Conservation (phyloP, 2,113 vertebrate species). For the Arothron firmamentum region DNA sequence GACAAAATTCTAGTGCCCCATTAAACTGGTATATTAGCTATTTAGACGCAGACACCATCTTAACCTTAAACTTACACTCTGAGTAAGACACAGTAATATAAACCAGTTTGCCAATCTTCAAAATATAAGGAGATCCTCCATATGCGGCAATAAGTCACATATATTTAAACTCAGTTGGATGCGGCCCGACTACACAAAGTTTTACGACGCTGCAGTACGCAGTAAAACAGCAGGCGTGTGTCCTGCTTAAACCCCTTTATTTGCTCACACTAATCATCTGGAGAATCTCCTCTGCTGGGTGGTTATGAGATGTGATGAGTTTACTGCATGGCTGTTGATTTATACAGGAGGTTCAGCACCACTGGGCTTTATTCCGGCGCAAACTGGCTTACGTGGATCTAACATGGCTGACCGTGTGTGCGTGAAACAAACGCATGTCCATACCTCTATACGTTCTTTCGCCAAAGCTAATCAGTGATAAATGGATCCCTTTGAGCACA, state of each 20-base stretch:
- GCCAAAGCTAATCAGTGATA: conserved; percentile 10
- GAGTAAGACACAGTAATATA: too few relatives aligned
- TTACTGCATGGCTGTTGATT: conserved; percentile 31
- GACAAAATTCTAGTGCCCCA: too few relatives aligned
- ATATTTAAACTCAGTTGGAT: too few relatives aligned
- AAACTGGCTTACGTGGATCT: not conserved
- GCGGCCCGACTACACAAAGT: conserved; percentile 20
- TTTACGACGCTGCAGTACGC: conserved; percentile 40
- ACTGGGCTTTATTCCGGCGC: conserved; percentile 13
- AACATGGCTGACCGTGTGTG: conserved; percentile 2
- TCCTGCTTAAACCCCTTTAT: not conserved
- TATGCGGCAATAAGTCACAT: too few relatives aligned
- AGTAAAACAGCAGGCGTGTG: conserved; percentile 7
- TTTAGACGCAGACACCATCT: too few relatives aligned
- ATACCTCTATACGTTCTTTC: not conserved
- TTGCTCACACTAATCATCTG: too few relatives aligned
- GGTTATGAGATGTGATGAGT: conserved; percentile 24
- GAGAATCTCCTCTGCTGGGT: too few relatives aligned
- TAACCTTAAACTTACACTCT: too few relatives aligned
- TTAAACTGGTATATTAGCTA: too few relatives aligned
- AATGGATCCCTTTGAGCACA: conserved; percentile 14
- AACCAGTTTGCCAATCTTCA: too few relatives aligned
- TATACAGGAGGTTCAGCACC: conserved; percentile 31
- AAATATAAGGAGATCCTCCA: too few relatives aligned
- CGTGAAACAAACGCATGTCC: conserved; percentile 35